phyloP scores from a whole-genome alignment of 2,113 vertebrate genomes.

The Anarrhichthys ocellatus region DNA sequence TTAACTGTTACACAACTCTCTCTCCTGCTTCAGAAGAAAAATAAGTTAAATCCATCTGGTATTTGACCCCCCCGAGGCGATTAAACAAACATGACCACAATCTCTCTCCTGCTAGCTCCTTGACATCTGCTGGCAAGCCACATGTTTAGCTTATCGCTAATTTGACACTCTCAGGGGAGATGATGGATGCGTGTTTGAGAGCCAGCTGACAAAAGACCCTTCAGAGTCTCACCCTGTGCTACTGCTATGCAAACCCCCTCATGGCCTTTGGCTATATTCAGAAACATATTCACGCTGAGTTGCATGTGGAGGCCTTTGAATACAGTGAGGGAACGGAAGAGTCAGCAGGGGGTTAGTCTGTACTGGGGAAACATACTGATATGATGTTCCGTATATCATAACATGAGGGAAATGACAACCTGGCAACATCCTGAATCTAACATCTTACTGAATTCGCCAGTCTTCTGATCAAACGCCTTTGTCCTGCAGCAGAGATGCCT shows the following conservation, averaged over 20 bases:
- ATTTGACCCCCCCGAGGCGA: slow-evolving; percentile 61
- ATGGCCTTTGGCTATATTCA: slow-evolving; percentile 52
- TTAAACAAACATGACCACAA: slow-evolving; percentile 79
- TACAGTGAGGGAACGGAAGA: neutral
- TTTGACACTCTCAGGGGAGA: slow-evolving; percentile 72
- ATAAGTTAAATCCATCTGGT: slow-evolving; percentile 63
- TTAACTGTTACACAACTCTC: slow-evolving; percentile 32
- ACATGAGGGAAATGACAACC: slow-evolving; percentile 29
- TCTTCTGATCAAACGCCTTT: slow-evolving; percentile 42
- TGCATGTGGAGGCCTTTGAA: slow-evolving; percentile 42
- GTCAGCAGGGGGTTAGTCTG: slow-evolving; percentile 21
- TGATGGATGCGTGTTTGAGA: slow-evolving; percentile 72
- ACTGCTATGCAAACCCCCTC: slow-evolving; percentile 47
- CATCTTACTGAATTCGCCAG: slow-evolving; percentile 8
- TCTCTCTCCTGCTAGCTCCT: slow-evolving; percentile 64
- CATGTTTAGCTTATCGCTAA: slow-evolving; percentile 73
- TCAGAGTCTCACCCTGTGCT: slow-evolving; percentile 11
- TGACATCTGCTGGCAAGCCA: slow-evolving; percentile 67
- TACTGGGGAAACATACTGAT: slow-evolving; percentile 25
- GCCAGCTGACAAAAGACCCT: slow-evolving; percentile 55
- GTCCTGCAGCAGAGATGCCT: slow-evolving; percentile 6
- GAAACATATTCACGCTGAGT: slow-evolving; percentile 39
- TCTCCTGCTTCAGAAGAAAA: slow-evolving; percentile 35
- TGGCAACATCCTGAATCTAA: slow-evolving; percentile 17
- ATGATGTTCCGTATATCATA: neutral